Conservation (phyloP, 2,888 invertebrate species). For the Schrankia costaestrigalis region DNA sequence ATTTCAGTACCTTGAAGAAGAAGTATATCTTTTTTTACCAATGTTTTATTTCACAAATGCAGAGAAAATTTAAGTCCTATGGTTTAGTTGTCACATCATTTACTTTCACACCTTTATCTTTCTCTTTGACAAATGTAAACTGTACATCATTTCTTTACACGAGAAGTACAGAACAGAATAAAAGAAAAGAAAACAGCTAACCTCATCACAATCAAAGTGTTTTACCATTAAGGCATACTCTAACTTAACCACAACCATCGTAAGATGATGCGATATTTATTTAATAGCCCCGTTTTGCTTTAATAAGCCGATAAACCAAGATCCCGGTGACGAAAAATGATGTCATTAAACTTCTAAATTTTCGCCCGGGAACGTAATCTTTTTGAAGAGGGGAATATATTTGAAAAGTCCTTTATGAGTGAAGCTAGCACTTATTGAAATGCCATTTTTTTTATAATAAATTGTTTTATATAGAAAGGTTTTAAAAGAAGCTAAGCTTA, state of each 20-base stretch:
- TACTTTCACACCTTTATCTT: too few species aligned
- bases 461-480: too few species aligned
- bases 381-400: constrained; percentile 19
- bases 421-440: constrained; percentile 20
- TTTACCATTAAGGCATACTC: constrained; percentile 15
- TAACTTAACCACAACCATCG: constrained; percentile 11
- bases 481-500: too few species aligned
- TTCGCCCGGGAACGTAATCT: constrained; percentile 41
- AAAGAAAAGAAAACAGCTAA: constrained; percentile 1
- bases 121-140: too few species aligned
- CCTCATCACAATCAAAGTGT: constrained; percentile 7
- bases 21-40: not conserved
- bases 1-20: not conserved
- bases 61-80: too few species aligned
- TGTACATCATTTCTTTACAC: too few species aligned
- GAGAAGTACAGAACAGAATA: not conserved
- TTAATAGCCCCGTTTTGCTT: constrained; percentile 49
- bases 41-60: too few species aligned
- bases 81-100: too few species aligned
- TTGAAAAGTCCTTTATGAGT: constrained; percentile 29
- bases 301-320: constrained; percentile 63
- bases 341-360: constrained; percentile 59
- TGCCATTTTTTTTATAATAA: constrained; percentile 11
- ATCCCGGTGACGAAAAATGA: constrained; percentile 58
- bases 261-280: constrained; percentile 50